phyloP scores from a whole-genome alignment of 2,113 vertebrate species.

The Arothron firmamentum region DNA sequence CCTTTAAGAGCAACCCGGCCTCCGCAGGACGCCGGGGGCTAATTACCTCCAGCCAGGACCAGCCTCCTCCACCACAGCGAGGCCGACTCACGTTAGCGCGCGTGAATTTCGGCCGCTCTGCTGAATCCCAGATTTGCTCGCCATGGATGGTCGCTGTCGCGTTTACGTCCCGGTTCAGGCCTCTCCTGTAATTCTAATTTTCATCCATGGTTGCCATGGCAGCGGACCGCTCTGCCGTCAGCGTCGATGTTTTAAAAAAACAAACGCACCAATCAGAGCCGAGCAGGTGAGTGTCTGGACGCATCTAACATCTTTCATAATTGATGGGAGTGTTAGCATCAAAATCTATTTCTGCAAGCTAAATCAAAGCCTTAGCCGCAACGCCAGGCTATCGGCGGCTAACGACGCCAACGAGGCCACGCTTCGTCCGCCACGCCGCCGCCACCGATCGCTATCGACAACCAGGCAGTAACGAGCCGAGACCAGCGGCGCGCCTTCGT shows the following conservation, averaged over 20 bases:
- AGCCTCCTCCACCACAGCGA: no score
- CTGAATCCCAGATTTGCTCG: no score
- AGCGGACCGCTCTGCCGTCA: no score
- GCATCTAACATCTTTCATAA: constrained; percentile 63
- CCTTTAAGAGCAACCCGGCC: constrained; percentile 35
- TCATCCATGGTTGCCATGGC: no score
- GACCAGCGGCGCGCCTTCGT: no score
- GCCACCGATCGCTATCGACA: constrained; percentile 37
- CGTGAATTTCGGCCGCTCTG: no score
- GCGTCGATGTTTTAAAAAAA: background rate
- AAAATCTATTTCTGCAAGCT: constrained; percentile 46
- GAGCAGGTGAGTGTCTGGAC: no score
- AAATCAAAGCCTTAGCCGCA: constrained; percentile 5
- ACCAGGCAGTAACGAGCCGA: constrained; percentile 16
- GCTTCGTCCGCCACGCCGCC: no score
- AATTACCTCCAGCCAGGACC: constrained; percentile 42
- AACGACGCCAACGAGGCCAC: constrained; percentile 16
- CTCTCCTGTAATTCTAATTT: no score
- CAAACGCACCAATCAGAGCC: background rate
- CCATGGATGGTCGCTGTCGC: no score
- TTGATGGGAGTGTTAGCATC: constrained; percentile 47
- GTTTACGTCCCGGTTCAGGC: no score
- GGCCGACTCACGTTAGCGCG: no score
- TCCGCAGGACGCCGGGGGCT: constrained; percentile 33
- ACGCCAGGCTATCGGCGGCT: constrained; percentile 2